Percentiles rank a stretch among this genome's conserved stretches.
Conservation (phyloP, 1,140 invertebrate species). For the Neotoxoptera formosana region DNA sequence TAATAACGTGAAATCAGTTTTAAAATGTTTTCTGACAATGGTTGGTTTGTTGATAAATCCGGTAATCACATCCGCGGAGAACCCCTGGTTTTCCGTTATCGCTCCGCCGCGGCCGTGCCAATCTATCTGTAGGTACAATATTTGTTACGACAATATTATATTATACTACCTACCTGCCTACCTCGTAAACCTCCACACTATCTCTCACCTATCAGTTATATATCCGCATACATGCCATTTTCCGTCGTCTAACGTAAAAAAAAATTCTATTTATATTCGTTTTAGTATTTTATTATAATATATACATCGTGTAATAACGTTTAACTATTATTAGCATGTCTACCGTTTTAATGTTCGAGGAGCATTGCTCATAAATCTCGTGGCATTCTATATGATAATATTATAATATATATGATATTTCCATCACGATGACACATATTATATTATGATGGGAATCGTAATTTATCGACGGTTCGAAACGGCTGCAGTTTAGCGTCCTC, state of each 20-base stretch:
- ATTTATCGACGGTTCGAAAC: background rate
- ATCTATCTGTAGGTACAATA: background rate
- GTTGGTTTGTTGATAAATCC: too few relatives aligned
- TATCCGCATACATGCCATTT: background rate
- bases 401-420: background rate
- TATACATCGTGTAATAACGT: background rate
- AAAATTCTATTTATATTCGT: constrained; percentile 4
- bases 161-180: too few relatives aligned
- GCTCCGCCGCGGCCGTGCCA: too few relatives aligned
- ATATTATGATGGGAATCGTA: background rate
- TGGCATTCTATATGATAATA: background rate
- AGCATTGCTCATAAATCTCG: constrained; percentile 28
- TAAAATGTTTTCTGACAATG: too few relatives aligned
- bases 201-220: background rate
- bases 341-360: background rate
- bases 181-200: too few relatives aligned
- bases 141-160: background rate
- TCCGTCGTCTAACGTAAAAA: background rate
- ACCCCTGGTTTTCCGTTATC: too few relatives aligned
- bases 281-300: background rate
- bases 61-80: too few relatives aligned
- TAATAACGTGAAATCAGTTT: too few relatives aligned
- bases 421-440: background rate
- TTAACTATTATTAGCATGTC: constrained; percentile 3
- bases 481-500: background rate